Conservation (phyloP, 2,888 invertebrate genomes). For the Gari tellinella region DNA sequence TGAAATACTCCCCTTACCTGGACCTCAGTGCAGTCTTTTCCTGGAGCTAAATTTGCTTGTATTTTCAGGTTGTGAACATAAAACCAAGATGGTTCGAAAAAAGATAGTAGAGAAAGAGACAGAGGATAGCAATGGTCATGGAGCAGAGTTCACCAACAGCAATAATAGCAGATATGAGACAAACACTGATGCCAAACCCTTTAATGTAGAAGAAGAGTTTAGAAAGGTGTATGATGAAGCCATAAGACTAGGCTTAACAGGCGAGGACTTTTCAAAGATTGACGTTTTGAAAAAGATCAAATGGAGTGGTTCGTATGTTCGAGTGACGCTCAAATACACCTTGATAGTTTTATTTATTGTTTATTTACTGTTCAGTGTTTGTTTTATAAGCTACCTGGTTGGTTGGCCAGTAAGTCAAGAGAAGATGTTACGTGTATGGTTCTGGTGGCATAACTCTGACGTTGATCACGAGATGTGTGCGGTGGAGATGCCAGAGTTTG, state of each 20-base stretch:
- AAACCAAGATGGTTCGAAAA: too few species aligned
- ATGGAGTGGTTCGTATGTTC: conserved; percentile 39
- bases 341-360: conserved; percentile 19
- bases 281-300: conserved; percentile 60
- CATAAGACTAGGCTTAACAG: conserved; percentile 63
- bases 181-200: too few species aligned
- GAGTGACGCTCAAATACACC: conserved; percentile 29
- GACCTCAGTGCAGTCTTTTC: too few species aligned
- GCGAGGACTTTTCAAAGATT: conserved; percentile 64
- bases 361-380: conserved; percentile 24
- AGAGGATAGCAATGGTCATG: too few species aligned
- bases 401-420: conserved; percentile 71
- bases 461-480: conserved; percentile 71
- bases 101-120: too few species aligned
- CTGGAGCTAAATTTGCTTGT: too few species aligned
- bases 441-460: conserved; percentile 57
- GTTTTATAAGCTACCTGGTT: conserved; percentile 48
- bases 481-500: conserved; percentile 61
- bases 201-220: conserved; percentile 43
- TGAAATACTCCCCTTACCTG: too few species aligned
- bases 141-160: too few species aligned
- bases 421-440: conserved; percentile 60
- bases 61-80: too few species aligned
- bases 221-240: conserved; percentile 68
- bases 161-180: too few species aligned